These are phyloP conservation scores for Nomada lathburiana DNA, from an alignment of 2,888 invertebrate genomes.

Conservation along the genomic window DNA sequence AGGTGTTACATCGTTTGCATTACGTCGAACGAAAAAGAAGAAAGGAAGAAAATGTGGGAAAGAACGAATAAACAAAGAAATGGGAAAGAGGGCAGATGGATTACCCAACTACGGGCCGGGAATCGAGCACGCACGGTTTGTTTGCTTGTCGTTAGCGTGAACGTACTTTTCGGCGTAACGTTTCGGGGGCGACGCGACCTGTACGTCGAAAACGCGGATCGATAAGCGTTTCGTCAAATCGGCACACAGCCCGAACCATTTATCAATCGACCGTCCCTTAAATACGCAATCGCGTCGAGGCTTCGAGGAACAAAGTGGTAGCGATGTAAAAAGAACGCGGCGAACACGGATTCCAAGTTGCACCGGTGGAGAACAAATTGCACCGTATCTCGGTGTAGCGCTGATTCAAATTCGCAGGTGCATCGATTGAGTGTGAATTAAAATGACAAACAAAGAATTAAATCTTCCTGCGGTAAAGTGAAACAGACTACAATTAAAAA, in stretches of 20 bases:
- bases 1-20: slow-evolving; percentile 36
- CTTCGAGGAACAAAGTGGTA: background rate
- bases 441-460: no score
- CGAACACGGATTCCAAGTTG: no score
- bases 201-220: slow-evolving; percentile 36
- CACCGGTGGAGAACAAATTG: no score
- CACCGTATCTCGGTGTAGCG: no score
- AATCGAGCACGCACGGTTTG: slow-evolving; percentile 57
- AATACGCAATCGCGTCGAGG: background rate
- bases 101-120: slow-evolving; percentile 40
- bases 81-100: slow-evolving; percentile 26
- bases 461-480: no score
- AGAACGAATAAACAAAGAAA: background rate
- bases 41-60: background rate
- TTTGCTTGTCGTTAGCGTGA: slow-evolving; percentile 60
- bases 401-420: no score
- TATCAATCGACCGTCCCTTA: background rate
- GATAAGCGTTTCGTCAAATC: slow-evolving; percentile 46
- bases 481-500: no score
- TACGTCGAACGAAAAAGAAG: slow-evolving; percentile 2
- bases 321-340: no score
- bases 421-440: no score
- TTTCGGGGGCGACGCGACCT: slow-evolving; percentile 69
- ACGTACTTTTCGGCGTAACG: slow-evolving; percentile 74
- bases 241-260: slow-evolving; percentile 6